Evolutionary conservation across 2,113 vertebrate species (phyloP).

Genomic region (Tupaia chinensis): DNA sequence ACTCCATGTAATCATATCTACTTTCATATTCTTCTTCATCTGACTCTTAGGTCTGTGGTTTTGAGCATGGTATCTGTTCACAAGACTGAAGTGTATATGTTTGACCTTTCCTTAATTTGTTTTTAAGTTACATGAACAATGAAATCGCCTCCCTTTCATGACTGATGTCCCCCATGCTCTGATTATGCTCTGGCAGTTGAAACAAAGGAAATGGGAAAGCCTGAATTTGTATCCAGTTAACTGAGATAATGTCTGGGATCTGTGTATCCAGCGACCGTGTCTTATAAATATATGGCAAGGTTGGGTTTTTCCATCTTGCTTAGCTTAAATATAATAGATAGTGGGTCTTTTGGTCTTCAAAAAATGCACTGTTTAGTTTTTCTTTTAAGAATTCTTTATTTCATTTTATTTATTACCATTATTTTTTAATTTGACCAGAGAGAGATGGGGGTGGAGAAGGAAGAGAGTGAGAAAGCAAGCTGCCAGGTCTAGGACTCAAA

Average conservation of each 20-base stretch:
- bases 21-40: not conserved
- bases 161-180: not conserved
- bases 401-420: too few relatives aligned
- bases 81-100: not conserved
- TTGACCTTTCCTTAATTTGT: conserved; percentile 56
- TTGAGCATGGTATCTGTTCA: not conserved
- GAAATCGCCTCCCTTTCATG: conserved; percentile 54
- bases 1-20: not conserved
- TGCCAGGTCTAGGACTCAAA: too few relatives aligned
- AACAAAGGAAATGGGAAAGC: conserved; percentile 50
- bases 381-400: too few relatives aligned
- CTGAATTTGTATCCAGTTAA: not conserved
- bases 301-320: not conserved
- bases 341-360: not conserved
- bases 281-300: not conserved
- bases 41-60: not conserved
- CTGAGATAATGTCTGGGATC: not conserved
- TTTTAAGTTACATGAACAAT: conserved; percentile 62
- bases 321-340: not conserved
- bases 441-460: too few relatives aligned
- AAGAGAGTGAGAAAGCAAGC: too few relatives aligned
- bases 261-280: not conserved
- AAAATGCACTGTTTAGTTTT: not conserved
- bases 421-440: too few relatives aligned
- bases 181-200: not conserved